These are phyloP conservation scores for Chionomys nivalis DNA, from an alignment of 2,113 vertebrate genomes.

Conservation along the genomic window DNA sequence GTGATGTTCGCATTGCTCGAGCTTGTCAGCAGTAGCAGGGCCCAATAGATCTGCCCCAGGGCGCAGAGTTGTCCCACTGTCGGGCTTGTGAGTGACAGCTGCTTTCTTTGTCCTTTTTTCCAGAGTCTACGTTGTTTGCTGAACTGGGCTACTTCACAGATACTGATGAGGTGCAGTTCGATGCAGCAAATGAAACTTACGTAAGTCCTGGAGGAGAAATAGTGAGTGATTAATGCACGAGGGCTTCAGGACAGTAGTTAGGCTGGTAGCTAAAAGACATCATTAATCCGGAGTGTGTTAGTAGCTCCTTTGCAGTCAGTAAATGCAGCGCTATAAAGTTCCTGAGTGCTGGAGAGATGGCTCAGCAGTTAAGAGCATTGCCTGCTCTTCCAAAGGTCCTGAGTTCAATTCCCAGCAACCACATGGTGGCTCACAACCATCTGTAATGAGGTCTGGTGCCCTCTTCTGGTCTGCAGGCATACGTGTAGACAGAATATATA, in stretches of 20 bases:
- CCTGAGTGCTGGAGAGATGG: background rate
- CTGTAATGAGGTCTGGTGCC: too few species aligned
- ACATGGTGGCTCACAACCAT: too few species aligned
- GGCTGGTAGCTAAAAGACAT: background rate
- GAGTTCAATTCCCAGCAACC: too few species aligned
- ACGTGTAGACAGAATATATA: too few species aligned
- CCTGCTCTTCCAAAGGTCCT: too few species aligned
- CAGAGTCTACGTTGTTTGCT: conserved; percentile 93
- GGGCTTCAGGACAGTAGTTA: background rate
- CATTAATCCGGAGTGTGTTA: background rate
- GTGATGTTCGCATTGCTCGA: background rate
- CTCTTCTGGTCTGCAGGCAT: too few species aligned
- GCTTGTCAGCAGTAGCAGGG: background rate
- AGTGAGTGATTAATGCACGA: background rate
- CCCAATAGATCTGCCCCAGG: background rate
- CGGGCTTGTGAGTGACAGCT: background rate
- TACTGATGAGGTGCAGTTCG: conserved; percentile 86
- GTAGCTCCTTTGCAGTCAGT: background rate
- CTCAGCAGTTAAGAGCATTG: too few species aligned
- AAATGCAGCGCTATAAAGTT: background rate
- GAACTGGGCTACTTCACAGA: conserved; percentile 90
- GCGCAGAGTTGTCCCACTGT: background rate
- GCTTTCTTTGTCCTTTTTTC: conserved; percentile 7
- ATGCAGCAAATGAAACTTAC: conserved; percentile 82
- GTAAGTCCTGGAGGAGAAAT: conserved; percentile 85